These are phyloP conservation scores for Pitangus sulphuratus DNA, from an alignment of 2,797 vertebrate genomes.

Conservation along the genomic window DNA sequence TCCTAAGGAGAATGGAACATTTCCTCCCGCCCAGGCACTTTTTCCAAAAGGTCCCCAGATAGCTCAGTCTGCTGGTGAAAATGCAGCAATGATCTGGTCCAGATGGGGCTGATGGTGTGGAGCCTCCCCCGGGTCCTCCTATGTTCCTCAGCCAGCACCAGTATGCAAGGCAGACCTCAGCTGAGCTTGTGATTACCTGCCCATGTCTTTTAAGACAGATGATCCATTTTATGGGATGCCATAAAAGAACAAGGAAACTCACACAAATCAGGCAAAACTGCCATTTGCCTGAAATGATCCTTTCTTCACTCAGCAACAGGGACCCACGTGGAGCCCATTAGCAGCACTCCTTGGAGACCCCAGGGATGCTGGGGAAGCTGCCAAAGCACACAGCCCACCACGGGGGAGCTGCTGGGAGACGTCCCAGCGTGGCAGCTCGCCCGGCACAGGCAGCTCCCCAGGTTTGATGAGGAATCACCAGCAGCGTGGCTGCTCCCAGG, in stretches of 20 bases:
- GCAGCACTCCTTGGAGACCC: rapidly evolving
- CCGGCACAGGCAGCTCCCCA: rapidly evolving
- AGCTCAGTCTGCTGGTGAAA: neutral
- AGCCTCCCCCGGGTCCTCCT: rapidly evolving
- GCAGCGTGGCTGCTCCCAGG: neutral
- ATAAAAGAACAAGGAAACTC: neutral
- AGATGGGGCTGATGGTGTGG: neutral
- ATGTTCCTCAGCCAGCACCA: neutral
- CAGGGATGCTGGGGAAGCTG: neutral
- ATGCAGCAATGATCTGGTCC: neutral
- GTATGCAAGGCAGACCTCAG: neutral
- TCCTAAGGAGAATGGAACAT: neutral
- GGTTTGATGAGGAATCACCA: rapidly evolving
- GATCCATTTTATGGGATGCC: neutral
- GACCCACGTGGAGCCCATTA: neutral
- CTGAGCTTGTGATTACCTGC: neutral
- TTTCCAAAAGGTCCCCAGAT: neutral
- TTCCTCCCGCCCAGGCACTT: neutral
- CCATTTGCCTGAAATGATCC: neutral
- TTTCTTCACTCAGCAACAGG: neutral
- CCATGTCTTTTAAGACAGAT: neutral
- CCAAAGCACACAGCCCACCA: neutral
- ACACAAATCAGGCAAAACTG: slow-evolving; percentile 15
- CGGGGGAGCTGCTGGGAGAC: rapidly evolving
- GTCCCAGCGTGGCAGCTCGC: rapidly evolving